A percentile compares a stretch with the other conserved stretches of the same genome.
Conservation (phyloP, 2,888 invertebrate species). For the Deilephila elpenor region DNA sequence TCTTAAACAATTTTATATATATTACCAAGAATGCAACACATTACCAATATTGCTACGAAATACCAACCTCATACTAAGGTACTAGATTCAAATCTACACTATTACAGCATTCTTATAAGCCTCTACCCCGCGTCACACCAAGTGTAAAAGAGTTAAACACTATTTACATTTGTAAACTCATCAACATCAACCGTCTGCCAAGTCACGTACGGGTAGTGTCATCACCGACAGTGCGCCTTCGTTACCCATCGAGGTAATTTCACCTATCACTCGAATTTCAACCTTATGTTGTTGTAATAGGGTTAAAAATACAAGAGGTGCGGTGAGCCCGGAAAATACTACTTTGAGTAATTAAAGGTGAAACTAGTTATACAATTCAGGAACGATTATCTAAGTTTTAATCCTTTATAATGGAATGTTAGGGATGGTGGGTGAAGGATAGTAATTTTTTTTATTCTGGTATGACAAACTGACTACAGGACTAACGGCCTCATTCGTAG, state of each 20-base stretch:
- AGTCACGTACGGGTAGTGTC: slow-evolving; percentile 22
- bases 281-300: slow-evolving; percentile 34
- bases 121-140: background rate
- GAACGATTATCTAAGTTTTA: slow-evolving; percentile 35
- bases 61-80: background rate
- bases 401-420: background rate
- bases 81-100: background rate
- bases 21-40: too few species aligned
- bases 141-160: slow-evolving; percentile 18
- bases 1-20: too few species aligned
- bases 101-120: background rate
- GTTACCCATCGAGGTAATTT: background rate
- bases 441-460: background rate
- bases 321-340: background rate
- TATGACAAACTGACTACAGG: background rate
- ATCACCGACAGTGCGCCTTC: slow-evolving; percentile 3
- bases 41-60: too few species aligned
- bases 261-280: slow-evolving; percentile 22
- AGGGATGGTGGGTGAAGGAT: background rate
- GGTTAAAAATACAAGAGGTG: slow-evolving; percentile 28
- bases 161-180: slow-evolving; percentile 25
- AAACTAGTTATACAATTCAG: slow-evolving; percentile 34
- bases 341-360: slow-evolving; percentile 39
- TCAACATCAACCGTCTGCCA: slow-evolving; percentile 17
- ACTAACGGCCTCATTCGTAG: too few species aligned